Percentiles rank a stretch among this genome's conserved stretches.
phyloP scores from a whole-genome alignment of 1,140 invertebrate species.

The Sminthurinus signatus region DNA sequence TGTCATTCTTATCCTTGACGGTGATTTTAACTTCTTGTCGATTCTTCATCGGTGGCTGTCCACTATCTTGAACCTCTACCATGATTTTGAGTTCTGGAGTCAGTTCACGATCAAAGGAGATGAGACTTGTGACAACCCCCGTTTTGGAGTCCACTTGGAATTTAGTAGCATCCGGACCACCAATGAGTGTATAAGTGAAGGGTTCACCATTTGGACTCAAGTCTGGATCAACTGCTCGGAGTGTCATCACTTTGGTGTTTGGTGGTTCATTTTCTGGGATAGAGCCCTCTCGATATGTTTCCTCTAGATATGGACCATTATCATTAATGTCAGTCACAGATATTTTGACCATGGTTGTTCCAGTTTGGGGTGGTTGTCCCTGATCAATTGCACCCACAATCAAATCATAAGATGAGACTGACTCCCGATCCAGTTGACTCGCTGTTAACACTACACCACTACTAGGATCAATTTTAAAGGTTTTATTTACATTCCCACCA shows the following conservation, averaged over 20 bases:
- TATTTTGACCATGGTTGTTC: conserved; percentile 72
- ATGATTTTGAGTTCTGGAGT: conserved; percentile 64
- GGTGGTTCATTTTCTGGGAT: conserved; percentile 82
- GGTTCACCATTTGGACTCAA: conserved; percentile 85
- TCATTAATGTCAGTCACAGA: conserved; percentile 82
- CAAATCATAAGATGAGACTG: conserved; percentile 63
- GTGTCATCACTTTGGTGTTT: conserved; percentile 72
- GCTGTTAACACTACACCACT: conserved; percentile 74
- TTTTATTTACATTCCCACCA: conserved; percentile 68
- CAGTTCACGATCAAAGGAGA: conserved; percentile 71
- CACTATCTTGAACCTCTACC: conserved; percentile 83
- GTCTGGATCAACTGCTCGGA: conserved; percentile 81
- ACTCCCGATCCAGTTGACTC: conserved; percentile 72
- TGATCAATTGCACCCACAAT: conserved; percentile 86
- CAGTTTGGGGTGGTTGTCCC: conserved; percentile 77
- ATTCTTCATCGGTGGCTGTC: conserved; percentile 70
- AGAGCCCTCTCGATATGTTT: conserved; percentile 61
- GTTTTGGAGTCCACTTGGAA: conserved; percentile 70
- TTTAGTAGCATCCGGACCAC: conserved; percentile 66
- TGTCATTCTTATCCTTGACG: conserved; percentile 85
- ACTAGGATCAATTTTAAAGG: conserved; percentile 83
- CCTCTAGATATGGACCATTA: conserved; percentile 78
- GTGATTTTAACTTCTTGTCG: conserved; percentile 68
- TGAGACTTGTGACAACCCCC: conserved; percentile 70
- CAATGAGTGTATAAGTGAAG: conserved; percentile 72